phyloP scores from a whole-genome alignment of 2,797 vertebrate genomes.

The Siniperca undulata region DNA sequence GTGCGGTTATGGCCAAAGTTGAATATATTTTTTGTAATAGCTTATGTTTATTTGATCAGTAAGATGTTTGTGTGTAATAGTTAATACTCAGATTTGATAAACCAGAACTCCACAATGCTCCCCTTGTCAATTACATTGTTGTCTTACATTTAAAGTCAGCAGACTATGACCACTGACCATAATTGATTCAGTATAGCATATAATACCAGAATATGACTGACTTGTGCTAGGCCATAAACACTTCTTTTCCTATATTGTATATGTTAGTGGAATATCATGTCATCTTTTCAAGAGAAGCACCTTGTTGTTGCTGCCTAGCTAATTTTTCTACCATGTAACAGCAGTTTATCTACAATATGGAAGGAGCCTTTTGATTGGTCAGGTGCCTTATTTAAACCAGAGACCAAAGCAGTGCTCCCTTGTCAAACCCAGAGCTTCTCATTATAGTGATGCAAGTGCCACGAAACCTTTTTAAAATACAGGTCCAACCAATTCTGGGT shows the following conservation, averaged over 20 bases:
- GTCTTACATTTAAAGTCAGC: constrained; percentile 66
- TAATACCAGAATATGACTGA: constrained; percentile 59
- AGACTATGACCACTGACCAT: constrained; percentile 63
- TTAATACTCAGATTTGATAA: constrained; percentile 74
- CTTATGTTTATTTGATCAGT: constrained; percentile 78
- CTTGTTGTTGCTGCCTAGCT: constrained; percentile 49
- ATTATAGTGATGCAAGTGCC: constrained; percentile 45
- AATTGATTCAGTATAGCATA: constrained; percentile 54
- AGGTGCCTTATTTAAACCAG: constrained; percentile 81
- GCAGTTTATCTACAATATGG: constrained; percentile 39
- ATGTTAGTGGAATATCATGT: constrained; percentile 50
- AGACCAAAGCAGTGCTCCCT: constrained; percentile 64
- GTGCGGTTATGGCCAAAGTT: constrained; percentile 81
- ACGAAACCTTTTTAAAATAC: constrained; percentile 37
- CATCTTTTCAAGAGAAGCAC: constrained; percentile 38
- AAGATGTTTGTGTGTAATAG: constrained; percentile 74
- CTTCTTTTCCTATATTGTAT: constrained; percentile 48
- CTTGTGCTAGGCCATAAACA: constrained; percentile 59
- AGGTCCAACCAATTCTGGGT: constrained; percentile 47
- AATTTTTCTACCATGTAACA: constrained; percentile 32
- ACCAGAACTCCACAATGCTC: constrained; percentile 62
- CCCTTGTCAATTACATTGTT: constrained; percentile 57
- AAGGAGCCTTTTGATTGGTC: constrained; percentile 65
- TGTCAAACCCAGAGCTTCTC: constrained; percentile 55
- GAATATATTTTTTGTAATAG: constrained; percentile 83